These are phyloP conservation scores for Aurelia coerulea DNA, from an alignment of 30 jellyfish, hydroid and myxozoan species.

Conservation along the genomic window DNA sequence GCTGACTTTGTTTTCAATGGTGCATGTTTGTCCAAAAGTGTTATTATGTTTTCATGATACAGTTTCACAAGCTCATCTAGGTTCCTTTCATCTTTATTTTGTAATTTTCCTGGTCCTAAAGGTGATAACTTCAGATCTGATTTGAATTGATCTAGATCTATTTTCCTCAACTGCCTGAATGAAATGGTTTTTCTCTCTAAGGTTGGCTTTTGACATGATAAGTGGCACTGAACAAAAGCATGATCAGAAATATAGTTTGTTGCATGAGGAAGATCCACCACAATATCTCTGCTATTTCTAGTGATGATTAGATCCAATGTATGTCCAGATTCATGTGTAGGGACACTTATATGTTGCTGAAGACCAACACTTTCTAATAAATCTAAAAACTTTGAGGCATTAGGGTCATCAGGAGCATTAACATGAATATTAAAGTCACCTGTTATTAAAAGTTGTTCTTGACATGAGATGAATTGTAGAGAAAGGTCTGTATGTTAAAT, in stretches of 20 bases:
- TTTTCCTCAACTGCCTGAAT: not conserved
- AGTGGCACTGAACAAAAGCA: slow-evolving; percentile 35
- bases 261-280: slow-evolving; percentile 1
- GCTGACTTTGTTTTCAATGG: no score
- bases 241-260: slow-evolving; percentile 24
- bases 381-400: slow-evolving; percentile 11
- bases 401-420: slow-evolving; percentile 21
- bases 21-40: no score
- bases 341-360: slow-evolving; percentile 19
- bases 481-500: not conserved
- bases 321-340: slow-evolving; percentile 35
- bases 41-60: no score
- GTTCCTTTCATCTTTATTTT: no score
- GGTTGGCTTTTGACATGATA: slow-evolving; percentile 35
- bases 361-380: slow-evolving; percentile 29
- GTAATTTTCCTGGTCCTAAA: not conserved
- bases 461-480: not conserved
- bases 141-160: not conserved
- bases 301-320: slow-evolving; percentile 40
- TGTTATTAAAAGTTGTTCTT: slow-evolving; percentile 1
- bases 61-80: slow-evolving; percentile 8
- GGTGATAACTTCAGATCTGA: not conserved
- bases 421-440: no score
- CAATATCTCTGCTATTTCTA: slow-evolving; percentile 24
- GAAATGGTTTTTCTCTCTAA: slow-evolving; percentile 18